Base-by-base conservation (phyloP, 1,140 invertebrate species). In the Luehdorfia chinensis region DNA sequence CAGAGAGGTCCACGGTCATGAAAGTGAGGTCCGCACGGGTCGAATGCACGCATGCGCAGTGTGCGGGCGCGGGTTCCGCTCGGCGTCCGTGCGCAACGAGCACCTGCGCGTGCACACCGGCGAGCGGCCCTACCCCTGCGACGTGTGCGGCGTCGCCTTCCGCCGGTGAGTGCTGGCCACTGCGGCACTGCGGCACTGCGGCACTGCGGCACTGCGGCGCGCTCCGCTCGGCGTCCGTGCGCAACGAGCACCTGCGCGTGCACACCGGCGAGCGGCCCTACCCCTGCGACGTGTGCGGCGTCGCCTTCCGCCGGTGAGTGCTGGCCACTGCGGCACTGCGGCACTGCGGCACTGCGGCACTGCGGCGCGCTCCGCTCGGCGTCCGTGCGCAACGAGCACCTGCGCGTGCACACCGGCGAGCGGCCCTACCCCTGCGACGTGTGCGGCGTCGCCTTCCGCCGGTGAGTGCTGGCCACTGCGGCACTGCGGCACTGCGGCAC, bases 271-370 rank as follows among this genome's bases (percentile, higher is more conserved):
- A 69, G 47, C 31, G 65, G 7, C 70, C 68, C 0, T 74, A 59
- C 49, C 63, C 61, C 2, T 76, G 73, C 25, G 73, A 76, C n/a
- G 48, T 74, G 2, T 76, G 73, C 28, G 66, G 65, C 2, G 59
- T 67, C 0, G 55, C 67, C 1, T 75, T 75, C 19, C 25, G 65
- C 15, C 30, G 70, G 70, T 74, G 4, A 48, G 49, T 34, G 12
- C 23, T n/a, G n/a, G n/a, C n/a, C n/a, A n/a, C n/a, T n/a, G n/a
- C n/a, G n/a, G n/a, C n/a, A n/a, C n/a, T n/a, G n/a, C n/a, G n/a
- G n/a, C n/a, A n/a, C n/a, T n/a, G n/a, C n/a, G n/a, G n/a, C n/a
- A n/a, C n/a, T n/a, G n/a, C n/a, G n/a, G n/a, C n/a, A n/a, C n/a
- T 68, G 62, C 27, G 44, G 60, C 18, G 18, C 31, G 1, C 63